A percentile compares a stretch with the other conserved stretches of the same genome.
Conservation (phyloP, 2,113 vertebrate species). For the Nasalis larvatus region DNA sequence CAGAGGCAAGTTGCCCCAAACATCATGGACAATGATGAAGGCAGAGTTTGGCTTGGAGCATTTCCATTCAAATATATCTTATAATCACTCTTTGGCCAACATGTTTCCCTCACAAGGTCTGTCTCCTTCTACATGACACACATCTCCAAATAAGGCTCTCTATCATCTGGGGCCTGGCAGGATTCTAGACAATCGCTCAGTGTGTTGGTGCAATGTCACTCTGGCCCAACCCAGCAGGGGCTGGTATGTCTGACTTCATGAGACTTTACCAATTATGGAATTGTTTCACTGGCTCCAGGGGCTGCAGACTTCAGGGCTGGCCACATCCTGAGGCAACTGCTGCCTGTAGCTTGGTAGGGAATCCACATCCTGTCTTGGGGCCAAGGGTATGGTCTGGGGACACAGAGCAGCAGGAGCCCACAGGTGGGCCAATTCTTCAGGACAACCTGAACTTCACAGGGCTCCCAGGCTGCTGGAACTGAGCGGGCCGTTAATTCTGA, state of each 20-base stretch:
- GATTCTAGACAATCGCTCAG: background rate
- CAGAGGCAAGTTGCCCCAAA: background rate
- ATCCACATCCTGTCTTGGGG: too few species aligned
- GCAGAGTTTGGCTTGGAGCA: background rate
- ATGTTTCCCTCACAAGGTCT: background rate
- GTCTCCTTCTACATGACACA: background rate
- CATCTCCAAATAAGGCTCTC: background rate
- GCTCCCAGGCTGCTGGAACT: background rate
- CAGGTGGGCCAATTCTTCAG: background rate
- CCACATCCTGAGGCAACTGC: background rate
- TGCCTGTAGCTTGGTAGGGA: background rate
- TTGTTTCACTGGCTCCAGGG: background rate
- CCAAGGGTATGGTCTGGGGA: background rate
- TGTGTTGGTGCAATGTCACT: background rate
- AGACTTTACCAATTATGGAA: conserved; percentile 5
- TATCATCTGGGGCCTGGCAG: background rate
- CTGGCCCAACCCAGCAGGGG: background rate
- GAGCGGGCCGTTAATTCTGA: background rate
- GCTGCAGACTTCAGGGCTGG: background rate
- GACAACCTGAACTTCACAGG: background rate
- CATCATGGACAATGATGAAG: background rate
- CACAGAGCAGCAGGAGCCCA: background rate
- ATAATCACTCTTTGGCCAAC: background rate
- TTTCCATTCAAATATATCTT: background rate
- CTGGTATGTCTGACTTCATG: background rate